Conservation (phyloP, 1,140 invertebrate species). For the Daktulosphaira vitifoliae region DNA sequence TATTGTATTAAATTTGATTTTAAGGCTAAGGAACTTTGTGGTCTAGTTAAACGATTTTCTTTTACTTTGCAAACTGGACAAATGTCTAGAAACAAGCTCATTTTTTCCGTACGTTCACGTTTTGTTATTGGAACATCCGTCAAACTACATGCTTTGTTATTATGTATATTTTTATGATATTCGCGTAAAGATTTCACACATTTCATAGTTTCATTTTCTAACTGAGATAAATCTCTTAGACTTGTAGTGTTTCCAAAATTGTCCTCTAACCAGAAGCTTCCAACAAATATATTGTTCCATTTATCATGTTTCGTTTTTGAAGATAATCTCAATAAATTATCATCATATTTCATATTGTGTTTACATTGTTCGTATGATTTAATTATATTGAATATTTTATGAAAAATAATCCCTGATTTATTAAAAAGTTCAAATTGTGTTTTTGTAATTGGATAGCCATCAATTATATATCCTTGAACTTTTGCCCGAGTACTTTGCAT, state of each 20-base stretch:
- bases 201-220: too few species aligned
- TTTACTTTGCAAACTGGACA: not conserved
- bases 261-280: not conserved
- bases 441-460: constrained; percentile 4
- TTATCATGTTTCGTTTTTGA: not conserved
- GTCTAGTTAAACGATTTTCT: too few species aligned
- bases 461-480: not conserved
- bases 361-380: too few species aligned
- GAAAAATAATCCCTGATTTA: not conserved
- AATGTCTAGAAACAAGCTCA: not conserved
- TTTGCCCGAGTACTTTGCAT: not conserved
- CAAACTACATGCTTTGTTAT: not conserved
- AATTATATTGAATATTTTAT: not conserved
- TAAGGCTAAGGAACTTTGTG: not conserved
- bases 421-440: not conserved
- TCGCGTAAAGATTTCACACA: too few species aligned
- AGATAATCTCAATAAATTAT: not conserved
- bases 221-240: too few species aligned
- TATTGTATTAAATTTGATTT: not conserved
- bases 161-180: too few species aligned
- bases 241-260: not conserved
- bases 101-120: not conserved
- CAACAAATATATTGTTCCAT: not conserved
- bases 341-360: not conserved
- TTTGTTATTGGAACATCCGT: not conserved